These are phyloP conservation scores for Entosphenus tridentatus DNA, from an alignment of 2,113 vertebrate species.

Conservation along the genomic window DNA sequence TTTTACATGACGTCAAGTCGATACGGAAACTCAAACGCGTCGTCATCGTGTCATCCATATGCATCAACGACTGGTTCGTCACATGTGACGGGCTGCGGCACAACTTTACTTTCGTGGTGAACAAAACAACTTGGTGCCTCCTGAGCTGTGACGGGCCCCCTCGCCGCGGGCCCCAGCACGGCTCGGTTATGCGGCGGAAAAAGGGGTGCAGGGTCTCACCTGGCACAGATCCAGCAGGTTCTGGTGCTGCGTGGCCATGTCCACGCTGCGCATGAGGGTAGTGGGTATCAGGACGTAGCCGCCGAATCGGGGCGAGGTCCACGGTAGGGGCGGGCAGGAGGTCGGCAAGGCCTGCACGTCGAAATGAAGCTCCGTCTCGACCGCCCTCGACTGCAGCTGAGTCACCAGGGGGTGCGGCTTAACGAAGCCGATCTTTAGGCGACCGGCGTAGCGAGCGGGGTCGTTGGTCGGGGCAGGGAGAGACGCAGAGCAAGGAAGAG, in stretches of 20 bases:
- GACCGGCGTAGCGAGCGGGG: no score
- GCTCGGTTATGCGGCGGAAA: no score
- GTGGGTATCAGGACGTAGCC: conserved; percentile 43
- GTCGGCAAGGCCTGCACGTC: conserved; percentile 51
- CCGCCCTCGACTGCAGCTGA: conserved; percentile 32
- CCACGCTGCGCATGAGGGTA: conserved; percentile 47
- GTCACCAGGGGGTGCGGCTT: conserved; percentile 59
- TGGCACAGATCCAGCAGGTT: conserved; percentile 33
- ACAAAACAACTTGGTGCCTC: no score
- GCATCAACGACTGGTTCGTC: no score
- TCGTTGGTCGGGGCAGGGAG: no score
- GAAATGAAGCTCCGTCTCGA: conserved; percentile 46
- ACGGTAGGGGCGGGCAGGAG: conserved; percentile 65
- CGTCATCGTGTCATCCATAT: no score
- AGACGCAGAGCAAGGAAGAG: background rate
- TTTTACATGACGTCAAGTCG: no score
- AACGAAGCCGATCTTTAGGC: conserved; percentile 48
- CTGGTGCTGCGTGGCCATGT: conserved; percentile 41
- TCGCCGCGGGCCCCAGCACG: no score
- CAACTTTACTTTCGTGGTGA: no score
- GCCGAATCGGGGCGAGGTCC: conserved; percentile 36
- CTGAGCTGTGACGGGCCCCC: no score
- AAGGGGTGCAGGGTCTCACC: accelerated
- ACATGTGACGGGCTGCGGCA: no score
- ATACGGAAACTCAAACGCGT: no score